Evolutionary conservation across 2,888 invertebrate genomes (phyloP), one percentile per base, ranked within the genome.

Genomic region (Tetanocera ferruginea): DNA sequence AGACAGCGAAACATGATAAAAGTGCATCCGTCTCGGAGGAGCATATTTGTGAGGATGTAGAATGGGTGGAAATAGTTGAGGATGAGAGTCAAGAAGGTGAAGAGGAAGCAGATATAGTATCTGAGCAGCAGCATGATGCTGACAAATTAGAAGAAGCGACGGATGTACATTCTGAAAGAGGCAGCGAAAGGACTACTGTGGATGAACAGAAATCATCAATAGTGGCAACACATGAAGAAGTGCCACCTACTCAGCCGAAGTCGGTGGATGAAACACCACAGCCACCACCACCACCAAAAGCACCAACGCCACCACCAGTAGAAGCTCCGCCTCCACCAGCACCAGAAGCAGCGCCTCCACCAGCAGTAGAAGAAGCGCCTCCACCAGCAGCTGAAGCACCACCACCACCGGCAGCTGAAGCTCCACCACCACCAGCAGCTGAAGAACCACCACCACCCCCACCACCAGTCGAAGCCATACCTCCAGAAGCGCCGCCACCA

Each of bases 21-120:
- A 8, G 4, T 19, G 8, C 73, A n/a, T 49, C 62, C 3, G n/a
- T 14, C 25, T 25, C 83, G 83, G 75, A 60, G 67, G 55, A 74
- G 57, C 28, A 55, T 28, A 51, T 34, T 34, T 49, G 55, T 60
- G 25, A 64, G n/a, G 49, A 14, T 28, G 67, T 69, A 74, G 31
- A 31, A 76, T 55, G 4, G 6, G 67, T 17, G 28, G 52, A 62
- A 64, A 14, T 64, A 0, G 23, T 17, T 23, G 73, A 74, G 52
- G 66, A 14, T 64, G 66, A 19, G 23, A 17, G 25, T 31, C 52
- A 23, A 31, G 77, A 76, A 17, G 57, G 31, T n/a, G 57, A 19
- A 4, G 72, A 37, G 5, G 78, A 57, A 34, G 11, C 49, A 60
- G 51, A 75, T 28, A 70, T 43, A 14, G 17, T 23, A 11, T 34